These are phyloP conservation scores for Microtus pennsylvanicus DNA, from an alignment of 2,113 vertebrate species.

Conservation along the genomic window DNA sequence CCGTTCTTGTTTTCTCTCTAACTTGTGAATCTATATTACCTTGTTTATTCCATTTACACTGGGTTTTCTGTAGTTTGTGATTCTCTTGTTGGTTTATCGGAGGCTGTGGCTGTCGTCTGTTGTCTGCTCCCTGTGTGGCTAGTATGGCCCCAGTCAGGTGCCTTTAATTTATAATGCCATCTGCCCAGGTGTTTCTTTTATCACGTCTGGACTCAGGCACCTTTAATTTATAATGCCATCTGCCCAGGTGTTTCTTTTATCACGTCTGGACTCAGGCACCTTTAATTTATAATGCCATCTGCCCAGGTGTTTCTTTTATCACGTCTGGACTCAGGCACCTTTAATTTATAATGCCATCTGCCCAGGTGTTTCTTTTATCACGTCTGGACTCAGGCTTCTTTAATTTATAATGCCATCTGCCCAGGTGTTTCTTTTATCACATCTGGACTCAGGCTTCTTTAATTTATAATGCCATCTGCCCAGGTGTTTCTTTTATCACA, in stretches of 20 bases:
- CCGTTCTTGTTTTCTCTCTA: accelerated
- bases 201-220: not conserved
- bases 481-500: not conserved
- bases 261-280: not conserved
- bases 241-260: not conserved
- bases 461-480: no score
- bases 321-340: not conserved
- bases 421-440: not conserved
- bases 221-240: accelerated
- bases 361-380: not conserved
- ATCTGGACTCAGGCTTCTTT: not conserved
- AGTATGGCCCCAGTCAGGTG: accelerated
- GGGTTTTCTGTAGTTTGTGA: not conserved
- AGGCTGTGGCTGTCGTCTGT: not conserved
- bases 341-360: accelerated
- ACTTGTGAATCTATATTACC: accelerated
- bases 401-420: accelerated
- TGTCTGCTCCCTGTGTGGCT: not conserved
- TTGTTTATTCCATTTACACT: no score
- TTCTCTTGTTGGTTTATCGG: accelerated
- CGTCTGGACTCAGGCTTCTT: not conserved
- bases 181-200: not conserved
- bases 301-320: not conserved
- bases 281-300: no score
- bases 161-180: accelerated